Base-by-base conservation (phyloP, 2,113 vertebrate species). In the Percopsis transmontana region DNA sequence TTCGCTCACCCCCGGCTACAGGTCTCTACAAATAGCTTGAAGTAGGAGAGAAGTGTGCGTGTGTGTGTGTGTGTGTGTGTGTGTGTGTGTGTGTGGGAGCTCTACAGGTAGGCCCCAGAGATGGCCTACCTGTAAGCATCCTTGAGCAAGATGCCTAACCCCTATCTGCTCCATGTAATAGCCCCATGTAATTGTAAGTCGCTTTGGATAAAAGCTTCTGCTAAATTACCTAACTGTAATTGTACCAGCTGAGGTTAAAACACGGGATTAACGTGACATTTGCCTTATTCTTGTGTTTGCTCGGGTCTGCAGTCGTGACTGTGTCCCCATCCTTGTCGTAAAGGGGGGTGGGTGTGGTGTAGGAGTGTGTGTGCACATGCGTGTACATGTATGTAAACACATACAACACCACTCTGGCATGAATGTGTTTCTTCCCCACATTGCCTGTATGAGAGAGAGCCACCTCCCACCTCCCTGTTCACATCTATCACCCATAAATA, bases 1-100 rank as follows among this genome's bases (percentile, higher is more conserved):
- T 94, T 93, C 2, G 92, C 93, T 52, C 91, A 93, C 61, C 92
- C 93, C 11, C 85, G 92, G 62, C 87, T 94, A 4, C 93, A 94
- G 93, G 93, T 94, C 33, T 66, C 42, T 63, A 12, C 24, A 55
- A 75, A 58, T 58, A 52, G 50, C 45, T 70, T 55, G 65, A 66
- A 72, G 50, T 63, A 58, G 66, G 24, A 58, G 6, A 42, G 6
- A 8, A 5, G 10, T 20, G 21, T 10, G 40, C 53, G 33, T 51
- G 51, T n/a, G 24, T 51, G n/a, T 59, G 12, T 42, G 40, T 66
- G 19, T 40, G 10, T 44, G 11, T 62, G 44, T 68, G 21, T 48
- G 54, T 33, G 59, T 60, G 58, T 62, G 63, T 55, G 33, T 66
- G 48, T 53, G 40, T 54, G 47, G n/a, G n/a, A n/a, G n/a, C n/a